phyloP scores from a whole-genome alignment of 2,888 invertebrate genomes.

The Silvanus unidentatus region DNA sequence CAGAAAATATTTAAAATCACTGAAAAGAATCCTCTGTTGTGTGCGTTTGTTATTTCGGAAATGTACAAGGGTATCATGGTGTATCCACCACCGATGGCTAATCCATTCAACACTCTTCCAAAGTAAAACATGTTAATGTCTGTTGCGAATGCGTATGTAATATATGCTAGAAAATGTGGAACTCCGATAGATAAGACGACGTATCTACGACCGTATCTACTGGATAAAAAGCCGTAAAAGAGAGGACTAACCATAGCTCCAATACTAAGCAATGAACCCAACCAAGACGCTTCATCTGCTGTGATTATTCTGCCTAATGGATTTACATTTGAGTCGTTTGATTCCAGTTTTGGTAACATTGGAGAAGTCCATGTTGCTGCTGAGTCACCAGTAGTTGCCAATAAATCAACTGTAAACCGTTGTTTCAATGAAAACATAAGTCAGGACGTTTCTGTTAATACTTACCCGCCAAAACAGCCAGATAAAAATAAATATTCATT shows the following conservation, averaged over 20 bases:
- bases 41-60: constrained; percentile 73
- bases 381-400: constrained; percentile 32
- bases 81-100: constrained; percentile 64
- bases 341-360: constrained; percentile 29
- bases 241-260: constrained; percentile 59
- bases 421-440: no score
- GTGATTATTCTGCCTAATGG: constrained; percentile 38
- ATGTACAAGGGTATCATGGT: constrained; percentile 77
- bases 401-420: constrained; percentile 30
- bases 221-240: constrained; percentile 58
- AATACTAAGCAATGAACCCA: constrained; percentile 47
- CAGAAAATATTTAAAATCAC: constrained; percentile 67
- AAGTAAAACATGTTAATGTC: constrained; percentile 34
- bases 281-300: constrained; percentile 47
- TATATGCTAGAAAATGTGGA: constrained; percentile 26
- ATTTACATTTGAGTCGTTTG: constrained; percentile 31
- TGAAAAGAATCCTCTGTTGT: constrained; percentile 65
- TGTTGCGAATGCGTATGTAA: constrained; percentile 24
- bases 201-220: constrained; percentile 62
- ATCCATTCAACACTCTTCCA: constrained; percentile 51
- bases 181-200: constrained; percentile 52
- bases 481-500: no score
- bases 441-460: no score
- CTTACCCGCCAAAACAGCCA: no score
- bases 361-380: constrained; percentile 34